These are phyloP conservation scores for Sebastes kiyomatsui DNA, from an alignment of 2,797 vertebrate species.

Conservation along the genomic window DNA sequence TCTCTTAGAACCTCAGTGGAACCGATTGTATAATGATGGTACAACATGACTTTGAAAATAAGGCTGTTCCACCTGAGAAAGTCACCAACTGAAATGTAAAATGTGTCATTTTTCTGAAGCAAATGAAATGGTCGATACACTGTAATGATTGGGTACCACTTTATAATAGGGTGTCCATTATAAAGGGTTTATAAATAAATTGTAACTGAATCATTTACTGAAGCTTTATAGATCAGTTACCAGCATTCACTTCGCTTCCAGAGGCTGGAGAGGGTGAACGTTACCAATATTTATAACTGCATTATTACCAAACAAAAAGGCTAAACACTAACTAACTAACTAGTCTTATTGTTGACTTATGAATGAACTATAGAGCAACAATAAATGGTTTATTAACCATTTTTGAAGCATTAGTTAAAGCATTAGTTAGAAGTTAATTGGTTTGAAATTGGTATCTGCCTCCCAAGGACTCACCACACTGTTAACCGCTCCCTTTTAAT, in stretches of 20 bases:
- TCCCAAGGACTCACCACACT: not conserved
- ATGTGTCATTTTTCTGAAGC: not conserved
- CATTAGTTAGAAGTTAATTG: not conserved
- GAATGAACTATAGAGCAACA: not conserved
- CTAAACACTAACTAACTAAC: not conserved
- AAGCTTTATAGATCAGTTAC: not conserved
- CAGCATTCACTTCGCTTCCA: not conserved
- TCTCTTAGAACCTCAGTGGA: constrained; percentile 15
- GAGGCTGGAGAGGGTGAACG: not conserved
- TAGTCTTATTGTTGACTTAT: not conserved
- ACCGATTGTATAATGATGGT: constrained; percentile 40
- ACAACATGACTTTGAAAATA: constrained; percentile 29
- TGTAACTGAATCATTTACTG: not conserved
- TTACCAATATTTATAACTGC: not conserved
- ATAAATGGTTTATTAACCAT: not conserved
- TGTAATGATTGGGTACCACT: not conserved
- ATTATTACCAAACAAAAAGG: not conserved
- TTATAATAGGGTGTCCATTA: not conserved
- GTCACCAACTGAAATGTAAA: not conserved
- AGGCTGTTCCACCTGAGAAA: constrained; percentile 15
- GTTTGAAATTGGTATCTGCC: not conserved
- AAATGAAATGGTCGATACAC: not conserved
- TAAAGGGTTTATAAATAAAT: not conserved
- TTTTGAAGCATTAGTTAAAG: not conserved
- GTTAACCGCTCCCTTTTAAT: not conserved